phyloP scores from a whole-genome alignment of 2,113 vertebrate genomes.

The Stomatorhinus ivindoensis region DNA sequence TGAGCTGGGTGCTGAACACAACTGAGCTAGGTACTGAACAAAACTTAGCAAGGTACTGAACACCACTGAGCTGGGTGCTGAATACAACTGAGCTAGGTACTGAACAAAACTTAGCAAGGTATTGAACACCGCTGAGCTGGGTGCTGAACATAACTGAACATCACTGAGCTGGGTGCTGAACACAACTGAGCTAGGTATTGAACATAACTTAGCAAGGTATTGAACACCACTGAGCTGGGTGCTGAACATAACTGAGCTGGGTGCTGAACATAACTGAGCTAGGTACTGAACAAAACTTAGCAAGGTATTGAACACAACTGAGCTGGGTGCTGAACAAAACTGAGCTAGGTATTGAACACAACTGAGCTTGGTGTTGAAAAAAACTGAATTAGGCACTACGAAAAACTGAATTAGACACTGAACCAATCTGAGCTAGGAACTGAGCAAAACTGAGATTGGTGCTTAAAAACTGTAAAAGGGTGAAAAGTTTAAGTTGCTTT shows the following conservation, averaged over 20 bases:
- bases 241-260: too few species aligned
- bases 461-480: neutral
- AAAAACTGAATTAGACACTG: too few species aligned
- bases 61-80: too few species aligned
- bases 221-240: too few species aligned
- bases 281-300: neutral
- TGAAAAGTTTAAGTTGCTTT: neutral
- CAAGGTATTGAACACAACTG: neutral
- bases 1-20: too few species aligned
- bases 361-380: too few species aligned
- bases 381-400: neutral
- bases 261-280: neutral
- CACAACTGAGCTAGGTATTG: too few species aligned
- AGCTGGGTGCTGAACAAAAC: neutral
- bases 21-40: too few species aligned
- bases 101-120: neutral
- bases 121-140: neutral
- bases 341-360: neutral
- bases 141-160: too few species aligned
- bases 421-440: neutral
- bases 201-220: neutral
- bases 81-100: neutral
- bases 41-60: neutral
- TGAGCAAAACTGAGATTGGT: neutral
- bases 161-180: too few species aligned